Evolutionary conservation across 2,888 invertebrate genomes (phyloP).

Genomic region (Tetramorium bicarinatum): DNA sequence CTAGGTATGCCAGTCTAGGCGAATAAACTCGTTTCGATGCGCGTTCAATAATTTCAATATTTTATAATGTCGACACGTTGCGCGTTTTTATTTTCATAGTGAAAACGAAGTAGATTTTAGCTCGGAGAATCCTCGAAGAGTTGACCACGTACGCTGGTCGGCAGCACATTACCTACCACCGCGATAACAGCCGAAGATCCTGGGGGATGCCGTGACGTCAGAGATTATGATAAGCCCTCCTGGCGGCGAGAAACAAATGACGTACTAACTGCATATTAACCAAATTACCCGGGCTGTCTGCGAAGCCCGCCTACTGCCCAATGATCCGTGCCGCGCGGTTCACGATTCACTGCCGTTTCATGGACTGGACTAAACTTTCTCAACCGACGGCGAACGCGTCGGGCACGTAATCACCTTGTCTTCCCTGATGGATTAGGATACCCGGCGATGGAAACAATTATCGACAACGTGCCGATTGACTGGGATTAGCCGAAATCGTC

Average conservation of each 20-base stretch:
- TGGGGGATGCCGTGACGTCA: constrained; percentile 63
- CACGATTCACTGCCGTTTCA: constrained; percentile 45
- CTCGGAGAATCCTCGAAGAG: neutral
- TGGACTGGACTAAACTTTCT: constrained; percentile 69
- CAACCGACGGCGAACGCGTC: constrained; percentile 59
- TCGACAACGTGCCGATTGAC: constrained; percentile 55
- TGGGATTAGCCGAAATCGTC: constrained; percentile 47
- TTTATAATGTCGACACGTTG: neutral
- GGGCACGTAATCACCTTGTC: constrained; percentile 77
- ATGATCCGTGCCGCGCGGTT: constrained; percentile 57
- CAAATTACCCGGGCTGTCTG: constrained; percentile 68
- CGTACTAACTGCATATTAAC: constrained; percentile 80
- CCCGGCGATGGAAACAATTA: constrained; percentile 71
- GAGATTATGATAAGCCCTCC: constrained; percentile 79
- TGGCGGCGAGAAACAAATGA: constrained; percentile 80
- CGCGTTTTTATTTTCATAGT: constrained; percentile 15
- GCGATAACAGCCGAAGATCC: constrained; percentile 51
- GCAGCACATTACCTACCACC: neutral
- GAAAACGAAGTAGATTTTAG: neutral
- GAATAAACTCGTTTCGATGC: constrained; percentile 20
- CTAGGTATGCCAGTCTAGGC: constrained; percentile 7
- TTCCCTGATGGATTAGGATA: constrained; percentile 77
- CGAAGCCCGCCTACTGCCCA: constrained; percentile 65
- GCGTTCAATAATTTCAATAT: neutral
- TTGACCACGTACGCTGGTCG: neutral